Evolutionary conservation across 2,797 vertebrate species (phyloP).

Genomic region (Echiichthys vipera): DNA sequence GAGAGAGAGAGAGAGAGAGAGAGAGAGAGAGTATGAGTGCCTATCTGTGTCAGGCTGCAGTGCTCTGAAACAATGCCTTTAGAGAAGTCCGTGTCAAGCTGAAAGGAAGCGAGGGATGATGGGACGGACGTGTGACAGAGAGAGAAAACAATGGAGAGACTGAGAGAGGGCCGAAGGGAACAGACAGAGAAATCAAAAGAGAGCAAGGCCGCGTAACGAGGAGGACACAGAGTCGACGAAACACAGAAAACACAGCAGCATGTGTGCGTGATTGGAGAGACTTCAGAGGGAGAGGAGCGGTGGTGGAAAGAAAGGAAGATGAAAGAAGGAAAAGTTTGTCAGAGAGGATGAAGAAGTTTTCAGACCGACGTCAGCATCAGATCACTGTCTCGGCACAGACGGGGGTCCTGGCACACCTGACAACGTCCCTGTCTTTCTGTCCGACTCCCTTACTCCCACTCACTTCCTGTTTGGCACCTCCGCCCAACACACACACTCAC

Average conservation of each 20-base stretch:
- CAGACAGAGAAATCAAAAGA: slow-evolving; percentile 31
- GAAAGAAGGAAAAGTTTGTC: neutral
- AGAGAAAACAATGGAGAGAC: slow-evolving; percentile 53
- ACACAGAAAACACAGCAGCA: neutral
- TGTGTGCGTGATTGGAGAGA: neutral
- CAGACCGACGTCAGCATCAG: neutral
- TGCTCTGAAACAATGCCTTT: slow-evolving; percentile 54
- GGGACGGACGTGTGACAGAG: slow-evolving; percentile 36
- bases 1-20: neutral
- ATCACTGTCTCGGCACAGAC: neutral
- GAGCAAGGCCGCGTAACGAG: slow-evolving; percentile 4
- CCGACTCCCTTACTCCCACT: neutral
- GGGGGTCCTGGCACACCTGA: neutral
- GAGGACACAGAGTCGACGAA: neutral
- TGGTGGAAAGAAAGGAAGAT: neutral
- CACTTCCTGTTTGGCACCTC: neutral
- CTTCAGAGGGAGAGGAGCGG: neutral
- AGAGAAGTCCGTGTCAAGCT: slow-evolving; percentile 45
- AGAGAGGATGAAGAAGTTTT: neutral
- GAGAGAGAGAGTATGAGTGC: slow-evolving; percentile 33
- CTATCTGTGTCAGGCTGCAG: slow-evolving; percentile 67
- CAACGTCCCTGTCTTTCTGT: neutral
- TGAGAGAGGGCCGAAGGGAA: slow-evolving; percentile 25
- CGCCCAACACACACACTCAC: too few species aligned
- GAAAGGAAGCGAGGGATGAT: slow-evolving; percentile 56